Evolutionary conservation across 1,140 invertebrate species (phyloP).

Genomic region (Rhopalosiphum maidis): DNA sequence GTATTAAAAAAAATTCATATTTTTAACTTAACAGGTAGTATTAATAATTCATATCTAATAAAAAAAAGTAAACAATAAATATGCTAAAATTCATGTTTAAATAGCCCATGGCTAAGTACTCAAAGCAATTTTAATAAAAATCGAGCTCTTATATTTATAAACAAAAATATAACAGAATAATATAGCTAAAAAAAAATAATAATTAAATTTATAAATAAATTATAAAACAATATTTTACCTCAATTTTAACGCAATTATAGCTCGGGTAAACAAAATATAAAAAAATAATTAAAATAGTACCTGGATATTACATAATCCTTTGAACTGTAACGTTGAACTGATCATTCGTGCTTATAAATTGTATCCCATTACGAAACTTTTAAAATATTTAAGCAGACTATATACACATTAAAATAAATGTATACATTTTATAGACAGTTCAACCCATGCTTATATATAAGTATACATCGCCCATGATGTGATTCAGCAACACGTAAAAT

Average conservation of each 20-base stretch:
- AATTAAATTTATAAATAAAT: not conserved
- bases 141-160: not conserved
- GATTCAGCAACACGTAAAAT: no score
- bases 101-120: not conserved
- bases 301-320: not conserved
- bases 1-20: not conserved
- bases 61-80: not conserved
- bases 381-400: not conserved
- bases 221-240: not conserved
- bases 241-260: not conserved
- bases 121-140: not conserved
- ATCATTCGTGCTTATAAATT: not conserved
- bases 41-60: not conserved
- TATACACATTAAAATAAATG: not conserved
- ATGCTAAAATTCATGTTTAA: not conserved
- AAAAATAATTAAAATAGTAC: not conserved
- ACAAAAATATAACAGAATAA: not conserved
- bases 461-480: no score
- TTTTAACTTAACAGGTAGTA: not conserved
- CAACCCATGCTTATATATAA: no score
- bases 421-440: not conserved
- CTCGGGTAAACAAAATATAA: not conserved
- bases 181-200: not conserved
- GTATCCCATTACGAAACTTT: not conserved
- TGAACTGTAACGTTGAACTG: not conserved